Conservation (phyloP, 2,797 vertebrate species). For the Paramormyrops hopkinsi region DNA sequence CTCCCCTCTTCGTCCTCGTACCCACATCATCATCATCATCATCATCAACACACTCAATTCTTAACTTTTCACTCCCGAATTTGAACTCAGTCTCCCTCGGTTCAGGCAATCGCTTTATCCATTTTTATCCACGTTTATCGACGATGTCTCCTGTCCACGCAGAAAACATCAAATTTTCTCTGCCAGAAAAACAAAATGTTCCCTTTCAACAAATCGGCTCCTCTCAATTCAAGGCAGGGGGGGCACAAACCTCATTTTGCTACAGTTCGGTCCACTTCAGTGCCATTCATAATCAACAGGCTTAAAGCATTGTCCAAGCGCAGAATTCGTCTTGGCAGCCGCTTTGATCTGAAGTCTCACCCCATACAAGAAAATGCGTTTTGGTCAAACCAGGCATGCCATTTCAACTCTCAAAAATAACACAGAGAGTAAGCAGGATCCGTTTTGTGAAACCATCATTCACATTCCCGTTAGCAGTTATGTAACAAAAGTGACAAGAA, state of each 20-base stretch:
- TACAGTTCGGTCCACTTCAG: constrained; percentile 59
- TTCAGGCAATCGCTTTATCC: constrained; percentile 60
- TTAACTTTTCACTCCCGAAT: constrained; percentile 55
- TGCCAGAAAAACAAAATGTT: constrained; percentile 23
- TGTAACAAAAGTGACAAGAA: constrained; percentile 51
- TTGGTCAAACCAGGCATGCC: constrained; percentile 56
- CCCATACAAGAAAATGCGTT: constrained; percentile 48
- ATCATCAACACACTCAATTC: constrained; percentile 35
- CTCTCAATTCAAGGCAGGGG: constrained; percentile 53
- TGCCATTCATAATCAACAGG: constrained; percentile 65
- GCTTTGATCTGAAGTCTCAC: constrained; percentile 55
- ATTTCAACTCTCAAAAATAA: constrained; percentile 45
- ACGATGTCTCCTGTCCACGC: constrained; percentile 48
- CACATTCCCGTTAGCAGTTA: constrained; percentile 51
- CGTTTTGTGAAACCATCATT: constrained; percentile 48
- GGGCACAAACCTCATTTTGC: constrained; percentile 57
- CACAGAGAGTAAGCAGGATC: constrained; percentile 39
- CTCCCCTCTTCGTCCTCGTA: constrained; percentile 53
- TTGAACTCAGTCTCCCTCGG: constrained; percentile 36
- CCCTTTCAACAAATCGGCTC: constrained; percentile 43
- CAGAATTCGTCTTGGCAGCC: constrained; percentile 46
- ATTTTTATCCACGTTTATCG: constrained; percentile 49
- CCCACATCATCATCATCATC: constrained; percentile 58
- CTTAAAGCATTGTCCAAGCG: constrained; percentile 62
- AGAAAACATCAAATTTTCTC: constrained; percentile 50